Evolutionary conservation across 2,888 invertebrate genomes (phyloP).

Genomic region (Graphium colonna): DNA sequence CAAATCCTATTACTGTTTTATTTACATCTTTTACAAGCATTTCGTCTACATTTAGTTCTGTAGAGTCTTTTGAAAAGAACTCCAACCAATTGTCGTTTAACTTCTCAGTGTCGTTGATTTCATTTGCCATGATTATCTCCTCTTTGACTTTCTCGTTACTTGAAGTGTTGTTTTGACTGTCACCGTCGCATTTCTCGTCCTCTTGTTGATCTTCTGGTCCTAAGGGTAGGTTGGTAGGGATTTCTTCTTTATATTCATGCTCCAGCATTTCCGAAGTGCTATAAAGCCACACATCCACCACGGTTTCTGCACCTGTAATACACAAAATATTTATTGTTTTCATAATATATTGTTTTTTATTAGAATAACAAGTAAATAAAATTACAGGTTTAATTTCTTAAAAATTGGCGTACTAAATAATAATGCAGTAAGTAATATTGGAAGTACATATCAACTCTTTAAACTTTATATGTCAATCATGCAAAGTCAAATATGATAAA

Average conservation of each 20-base stretch:
- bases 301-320: conserved; percentile 88
- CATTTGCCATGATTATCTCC: not conserved
- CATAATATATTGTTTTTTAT: too few relatives aligned
- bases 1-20: conserved; percentile 32
- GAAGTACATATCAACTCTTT: too few relatives aligned
- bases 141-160: too few relatives aligned
- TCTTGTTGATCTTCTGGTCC: not conserved
- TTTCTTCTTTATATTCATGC: conserved; percentile 51
- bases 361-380: too few relatives aligned
- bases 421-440: too few relatives aligned
- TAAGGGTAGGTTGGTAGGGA: not conserved
- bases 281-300: conserved; percentile 86
- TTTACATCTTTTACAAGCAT: conserved; percentile 63
- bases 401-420: too few relatives aligned
- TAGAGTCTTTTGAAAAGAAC: conserved; percentile 59
- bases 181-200: not conserved
- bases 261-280: conserved; percentile 66
- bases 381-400: too few relatives aligned
- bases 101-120: conserved; percentile 29
- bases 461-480: too few relatives aligned
- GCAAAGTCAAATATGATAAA: too few relatives aligned
- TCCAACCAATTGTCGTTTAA: conserved; percentile 60
- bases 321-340: too few relatives aligned
- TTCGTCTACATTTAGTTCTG: conserved; percentile 64
- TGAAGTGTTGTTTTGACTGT: conserved; percentile 20